A percentile compares a stretch with the other conserved stretches of the same genome.
phyloP scores from a whole-genome alignment of 2,797 vertebrate species.

The Sebastes paucispinis region DNA sequence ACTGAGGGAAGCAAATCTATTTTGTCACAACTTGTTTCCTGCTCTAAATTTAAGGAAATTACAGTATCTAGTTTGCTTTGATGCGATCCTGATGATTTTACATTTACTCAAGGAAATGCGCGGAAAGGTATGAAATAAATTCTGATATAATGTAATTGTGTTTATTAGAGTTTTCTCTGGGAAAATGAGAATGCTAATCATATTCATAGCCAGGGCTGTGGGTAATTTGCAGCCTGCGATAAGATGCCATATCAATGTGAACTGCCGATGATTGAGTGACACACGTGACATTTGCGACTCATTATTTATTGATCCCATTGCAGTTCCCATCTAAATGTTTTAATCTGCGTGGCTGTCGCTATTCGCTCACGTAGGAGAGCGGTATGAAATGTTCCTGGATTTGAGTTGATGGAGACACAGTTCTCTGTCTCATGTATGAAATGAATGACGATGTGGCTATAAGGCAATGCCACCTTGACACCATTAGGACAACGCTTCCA shows the following conservation, averaged over 20 bases:
- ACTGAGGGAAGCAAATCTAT: slow-evolving; percentile 36
- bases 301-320: slow-evolving; percentile 80
- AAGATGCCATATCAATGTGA: slow-evolving; percentile 66
- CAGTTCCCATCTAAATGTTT: slow-evolving; percentile 69
- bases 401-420: slow-evolving; percentile 27
- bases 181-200: slow-evolving; percentile 79
- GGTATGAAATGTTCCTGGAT: slow-evolving; percentile 28
- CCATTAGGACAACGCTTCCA: slow-evolving; percentile 56
- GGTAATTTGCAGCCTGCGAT: slow-evolving; percentile 75
- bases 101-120: slow-evolving; percentile 52
- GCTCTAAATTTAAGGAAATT: slow-evolving; percentile 55
- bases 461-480: slow-evolving; percentile 59
- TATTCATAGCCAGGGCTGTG: slow-evolving; percentile 77
- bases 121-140: slow-evolving; percentile 59
- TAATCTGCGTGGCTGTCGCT: slow-evolving; percentile 44
- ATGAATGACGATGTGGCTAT: slow-evolving; percentile 45
- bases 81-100: slow-evolving; percentile 49
- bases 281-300: slow-evolving; percentile 76
- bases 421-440: slow-evolving; percentile 28
- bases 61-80: slow-evolving; percentile 47
- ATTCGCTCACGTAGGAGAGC: not conserved
- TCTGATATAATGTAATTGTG: slow-evolving; percentile 65
- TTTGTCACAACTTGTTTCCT: slow-evolving; percentile 59
- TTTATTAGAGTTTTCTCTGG: slow-evolving; percentile 72
- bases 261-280: slow-evolving; percentile 74